These are phyloP conservation scores for Listrodromus nycthemerus DNA, from an alignment of 2,888 invertebrate genomes.

Conservation along the genomic window DNA sequence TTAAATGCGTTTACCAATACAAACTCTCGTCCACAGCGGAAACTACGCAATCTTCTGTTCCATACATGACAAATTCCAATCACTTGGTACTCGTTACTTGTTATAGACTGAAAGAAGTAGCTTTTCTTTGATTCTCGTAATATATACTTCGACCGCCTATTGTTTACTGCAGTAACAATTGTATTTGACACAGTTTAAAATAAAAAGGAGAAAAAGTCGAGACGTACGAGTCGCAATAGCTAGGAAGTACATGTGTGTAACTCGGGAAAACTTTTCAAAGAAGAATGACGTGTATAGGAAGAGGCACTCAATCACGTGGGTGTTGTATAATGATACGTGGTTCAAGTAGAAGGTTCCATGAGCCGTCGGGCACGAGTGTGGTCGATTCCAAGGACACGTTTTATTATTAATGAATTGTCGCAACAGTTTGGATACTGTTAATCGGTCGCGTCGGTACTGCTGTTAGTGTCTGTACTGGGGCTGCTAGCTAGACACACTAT, in stretches of 20 bases:
- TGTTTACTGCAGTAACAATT: not conserved
- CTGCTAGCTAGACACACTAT: not conserved
- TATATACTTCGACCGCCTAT: too few relatives aligned
- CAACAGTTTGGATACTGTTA: conserved; percentile 75
- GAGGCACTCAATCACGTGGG: conserved; percentile 49
- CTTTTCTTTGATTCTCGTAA: too few relatives aligned
- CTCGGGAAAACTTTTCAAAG: conserved; percentile 33
- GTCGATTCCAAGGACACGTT: conserved; percentile 75
- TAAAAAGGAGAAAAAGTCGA: not conserved
- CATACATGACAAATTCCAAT: too few relatives aligned
- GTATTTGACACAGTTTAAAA: not conserved
- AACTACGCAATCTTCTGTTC: too few relatives aligned
- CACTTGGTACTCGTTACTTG: too few relatives aligned
- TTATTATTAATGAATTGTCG: conserved; percentile 78
- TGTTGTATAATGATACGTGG: conserved; percentile 33
- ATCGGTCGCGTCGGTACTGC: conserved; percentile 50
- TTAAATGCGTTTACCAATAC: too few relatives aligned
- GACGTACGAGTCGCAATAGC: not conserved
- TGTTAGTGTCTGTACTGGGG: not conserved
- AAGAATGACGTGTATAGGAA: conserved; percentile 22
- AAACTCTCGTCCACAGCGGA: too few relatives aligned
- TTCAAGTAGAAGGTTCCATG: conserved; percentile 42
- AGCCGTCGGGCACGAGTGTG: conserved; percentile 59
- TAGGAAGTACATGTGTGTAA: not conserved
- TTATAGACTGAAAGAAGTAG: too few relatives aligned